Evolutionary conservation across 2,797 vertebrate genomes (phyloP).

Genomic region (Onychomys arenicola): DNA sequence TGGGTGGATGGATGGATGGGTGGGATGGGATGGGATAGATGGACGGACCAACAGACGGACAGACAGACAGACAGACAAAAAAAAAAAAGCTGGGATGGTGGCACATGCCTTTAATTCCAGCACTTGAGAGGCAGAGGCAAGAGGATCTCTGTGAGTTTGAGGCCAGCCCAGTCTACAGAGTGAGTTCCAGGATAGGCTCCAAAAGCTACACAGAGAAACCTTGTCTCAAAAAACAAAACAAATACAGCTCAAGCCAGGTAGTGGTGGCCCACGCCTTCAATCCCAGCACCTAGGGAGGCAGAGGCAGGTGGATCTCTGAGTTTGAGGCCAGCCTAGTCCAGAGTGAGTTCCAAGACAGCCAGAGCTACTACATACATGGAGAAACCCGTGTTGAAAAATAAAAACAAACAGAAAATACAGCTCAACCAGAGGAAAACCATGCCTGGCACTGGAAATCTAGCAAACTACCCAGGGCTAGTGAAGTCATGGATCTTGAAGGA

Average conservation of each 20-base stretch:
- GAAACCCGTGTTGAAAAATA: neutral
- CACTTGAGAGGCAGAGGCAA: too few relatives aligned
- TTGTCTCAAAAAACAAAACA: too few relatives aligned
- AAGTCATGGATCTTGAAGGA: neutral
- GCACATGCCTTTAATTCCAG: too few relatives aligned
- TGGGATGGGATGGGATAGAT: too few relatives aligned
- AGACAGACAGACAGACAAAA: too few relatives aligned
- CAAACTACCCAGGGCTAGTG: neutral
- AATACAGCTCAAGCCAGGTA: neutral
- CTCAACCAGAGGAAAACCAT: neutral
- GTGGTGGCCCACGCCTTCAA: neutral
- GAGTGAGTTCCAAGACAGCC: neutral
- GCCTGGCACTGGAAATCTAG: neutral
- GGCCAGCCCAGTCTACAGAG: too few relatives aligned
- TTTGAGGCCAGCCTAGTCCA: neutral
- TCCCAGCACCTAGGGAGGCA: neutral
- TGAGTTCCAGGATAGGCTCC: too few relatives aligned
- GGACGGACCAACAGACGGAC: too few relatives aligned
- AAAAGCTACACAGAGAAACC: too few relatives aligned
- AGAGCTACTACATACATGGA: neutral
- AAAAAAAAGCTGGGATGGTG: too few relatives aligned
- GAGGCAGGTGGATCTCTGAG: neutral
- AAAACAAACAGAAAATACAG: neutral
- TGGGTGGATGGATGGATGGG: too few relatives aligned
- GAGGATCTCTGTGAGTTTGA: too few relatives aligned